Evolutionary conservation across 2,113 vertebrate genomes (phyloP).

Genomic region (Pseudopodoces humilis): DNA sequence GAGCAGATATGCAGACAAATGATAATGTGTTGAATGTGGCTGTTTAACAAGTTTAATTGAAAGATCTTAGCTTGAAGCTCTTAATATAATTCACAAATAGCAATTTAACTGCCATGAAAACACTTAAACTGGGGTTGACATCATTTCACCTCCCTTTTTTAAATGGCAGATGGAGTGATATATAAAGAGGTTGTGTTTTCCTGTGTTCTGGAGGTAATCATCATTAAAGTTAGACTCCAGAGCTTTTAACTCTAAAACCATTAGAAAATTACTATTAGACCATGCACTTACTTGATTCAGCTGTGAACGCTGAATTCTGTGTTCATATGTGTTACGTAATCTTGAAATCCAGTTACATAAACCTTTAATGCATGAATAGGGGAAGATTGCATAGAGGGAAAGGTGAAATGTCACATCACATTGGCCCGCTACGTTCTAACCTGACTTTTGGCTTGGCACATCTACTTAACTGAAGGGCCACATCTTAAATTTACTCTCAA

Average conservation of each 20-base stretch:
- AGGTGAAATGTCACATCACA: not conserved
- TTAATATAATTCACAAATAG: not conserved
- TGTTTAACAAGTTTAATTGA: conserved; percentile 6
- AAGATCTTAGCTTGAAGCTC: not conserved
- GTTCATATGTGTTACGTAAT: not conserved
- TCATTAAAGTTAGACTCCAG: not conserved
- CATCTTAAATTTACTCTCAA: not conserved
- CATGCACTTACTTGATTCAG: not conserved
- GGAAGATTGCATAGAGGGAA: not conserved
- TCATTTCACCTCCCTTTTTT: not conserved
- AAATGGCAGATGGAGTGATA: not conserved
- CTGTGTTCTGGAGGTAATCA: not conserved
- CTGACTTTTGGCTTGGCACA: not conserved
- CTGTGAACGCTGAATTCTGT: not conserved
- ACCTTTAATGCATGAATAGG: not conserved
- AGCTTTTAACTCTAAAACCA: not conserved
- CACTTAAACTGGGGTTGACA: not conserved
- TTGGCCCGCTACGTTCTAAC: not conserved
- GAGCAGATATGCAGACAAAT: not conserved
- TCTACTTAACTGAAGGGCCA: not conserved
- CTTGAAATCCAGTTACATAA: conserved; percentile 21
- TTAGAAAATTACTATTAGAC: not conserved
- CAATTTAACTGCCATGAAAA: not conserved
- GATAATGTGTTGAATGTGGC: not conserved
- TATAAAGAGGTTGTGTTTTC: not conserved